A percentile compares a stretch with the other conserved stretches of the same genome.
phyloP scores from a whole-genome alignment of 2,888 invertebrate genomes.

The Erebia aethiops region DNA sequence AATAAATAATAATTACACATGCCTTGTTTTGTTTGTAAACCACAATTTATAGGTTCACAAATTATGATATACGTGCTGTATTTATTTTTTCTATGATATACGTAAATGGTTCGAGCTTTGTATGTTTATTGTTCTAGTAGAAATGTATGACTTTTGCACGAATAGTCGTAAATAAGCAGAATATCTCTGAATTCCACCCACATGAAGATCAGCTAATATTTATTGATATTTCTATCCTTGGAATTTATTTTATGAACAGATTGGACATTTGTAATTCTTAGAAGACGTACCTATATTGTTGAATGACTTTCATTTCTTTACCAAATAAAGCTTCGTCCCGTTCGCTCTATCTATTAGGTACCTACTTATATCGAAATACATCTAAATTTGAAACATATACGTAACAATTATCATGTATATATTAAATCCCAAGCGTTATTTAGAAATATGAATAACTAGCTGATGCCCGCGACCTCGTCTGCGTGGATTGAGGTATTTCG shows the following conservation, averaged over 20 bases:
- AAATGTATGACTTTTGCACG: slow-evolving; percentile 8
- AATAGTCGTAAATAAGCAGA: slow-evolving; percentile 8
- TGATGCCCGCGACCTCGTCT: too few species aligned
- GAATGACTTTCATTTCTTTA: neutral
- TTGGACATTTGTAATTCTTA: neutral
- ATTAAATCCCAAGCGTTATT: too few species aligned
- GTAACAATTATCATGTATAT: too few species aligned
- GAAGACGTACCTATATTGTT: neutral
- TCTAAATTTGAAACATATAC: too few species aligned
- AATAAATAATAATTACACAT: neutral
- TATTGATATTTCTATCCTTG: neutral
- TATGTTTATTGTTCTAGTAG: slow-evolving; percentile 19
- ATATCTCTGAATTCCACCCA: neutral
- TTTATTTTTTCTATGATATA: too few species aligned
- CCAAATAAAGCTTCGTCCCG: neutral
- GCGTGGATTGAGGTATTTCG: too few species aligned
- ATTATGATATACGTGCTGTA: slow-evolving; percentile 13
- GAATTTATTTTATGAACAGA: neutral
- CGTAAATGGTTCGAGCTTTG: slow-evolving; percentile 3
- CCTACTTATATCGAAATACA: neutral
- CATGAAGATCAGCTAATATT: neutral
- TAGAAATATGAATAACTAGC: too few species aligned
- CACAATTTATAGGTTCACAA: slow-evolving; percentile 12
- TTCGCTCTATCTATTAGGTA: neutral
- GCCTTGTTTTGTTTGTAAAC: slow-evolving; percentile 10